Evolutionary conservation across 2,888 invertebrate genomes (phyloP).

Genomic region (Amiota minor): DNA sequence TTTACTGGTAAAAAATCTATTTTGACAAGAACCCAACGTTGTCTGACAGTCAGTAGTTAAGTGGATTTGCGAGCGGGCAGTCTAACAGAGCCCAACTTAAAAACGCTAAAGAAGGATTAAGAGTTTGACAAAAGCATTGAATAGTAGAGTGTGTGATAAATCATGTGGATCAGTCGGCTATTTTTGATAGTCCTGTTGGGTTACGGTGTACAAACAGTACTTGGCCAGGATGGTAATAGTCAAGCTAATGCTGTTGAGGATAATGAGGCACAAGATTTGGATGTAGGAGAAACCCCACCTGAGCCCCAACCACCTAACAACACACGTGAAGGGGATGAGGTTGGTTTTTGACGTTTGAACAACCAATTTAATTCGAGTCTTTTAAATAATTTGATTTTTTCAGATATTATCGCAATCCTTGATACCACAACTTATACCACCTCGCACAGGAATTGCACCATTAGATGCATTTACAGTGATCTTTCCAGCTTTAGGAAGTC

Average conservation of each 20-base stretch:
- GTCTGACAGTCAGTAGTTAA: slow-evolving; percentile 55
- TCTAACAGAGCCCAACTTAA: slow-evolving; percentile 4
- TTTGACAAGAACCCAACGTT: slow-evolving; percentile 51
- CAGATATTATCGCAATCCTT: slow-evolving; percentile 55
- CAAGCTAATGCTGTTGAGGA: slow-evolving; percentile 15
- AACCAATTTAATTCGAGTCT: not conserved
- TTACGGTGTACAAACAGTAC: not conserved
- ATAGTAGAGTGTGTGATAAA: not conserved
- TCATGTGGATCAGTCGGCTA: slow-evolving; percentile 4
- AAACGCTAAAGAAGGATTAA: slow-evolving; percentile 26
- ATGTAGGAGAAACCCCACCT: not conserved
- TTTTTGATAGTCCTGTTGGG: slow-evolving; percentile 25
- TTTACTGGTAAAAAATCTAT: slow-evolving; percentile 59
- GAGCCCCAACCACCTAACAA: not conserved
- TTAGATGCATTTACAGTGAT: slow-evolving; percentile 46
- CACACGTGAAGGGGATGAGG: not conserved
- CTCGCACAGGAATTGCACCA: slow-evolving; percentile 42
- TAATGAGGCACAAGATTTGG: not conserved
- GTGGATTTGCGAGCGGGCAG: slow-evolving; percentile 40
- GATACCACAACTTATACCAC: slow-evolving; percentile 38
- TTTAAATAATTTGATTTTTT: not conserved
- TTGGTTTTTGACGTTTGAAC: not conserved
- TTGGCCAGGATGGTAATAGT: slow-evolving; percentile 28
- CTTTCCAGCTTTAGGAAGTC: slow-evolving; percentile 58
- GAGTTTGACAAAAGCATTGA: not conserved